A percentile compares a stretch with the other conserved stretches of the same genome.
Conservation (phyloP, 2,888 invertebrate species). For the Leptopterna dolabrata region DNA sequence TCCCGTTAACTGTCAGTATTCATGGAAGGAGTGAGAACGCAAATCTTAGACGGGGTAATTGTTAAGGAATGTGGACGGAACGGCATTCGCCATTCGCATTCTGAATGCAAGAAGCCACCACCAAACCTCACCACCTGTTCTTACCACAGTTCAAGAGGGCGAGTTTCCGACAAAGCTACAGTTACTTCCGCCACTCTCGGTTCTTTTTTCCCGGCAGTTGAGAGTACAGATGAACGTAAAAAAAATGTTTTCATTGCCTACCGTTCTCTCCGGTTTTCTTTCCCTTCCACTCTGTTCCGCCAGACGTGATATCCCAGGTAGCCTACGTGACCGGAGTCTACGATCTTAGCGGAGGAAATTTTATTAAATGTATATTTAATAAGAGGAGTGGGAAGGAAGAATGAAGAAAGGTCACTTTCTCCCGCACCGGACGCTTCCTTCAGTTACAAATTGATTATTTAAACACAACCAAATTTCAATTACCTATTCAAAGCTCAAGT, state of each 20-base stretch:
- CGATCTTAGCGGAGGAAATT: neutral
- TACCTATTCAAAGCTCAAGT: too few species aligned
- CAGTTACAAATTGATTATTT: neutral
- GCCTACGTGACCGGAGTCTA: constrained; percentile 1
- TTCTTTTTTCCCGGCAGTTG: neutral
- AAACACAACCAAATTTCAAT: neutral
- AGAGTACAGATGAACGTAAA: neutral
- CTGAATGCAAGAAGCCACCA: neutral
- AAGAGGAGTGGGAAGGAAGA: neutral
- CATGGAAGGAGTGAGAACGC: too few species aligned
- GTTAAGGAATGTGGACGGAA: neutral
- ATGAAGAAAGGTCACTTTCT: neutral
- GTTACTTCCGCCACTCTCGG: neutral
- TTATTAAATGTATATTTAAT: constrained; percentile 38
- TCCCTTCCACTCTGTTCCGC: neutral
- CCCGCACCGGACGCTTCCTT: neutral
- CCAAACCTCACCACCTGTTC: neutral
- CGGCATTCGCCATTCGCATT: neutral
- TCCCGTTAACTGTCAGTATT: too few species aligned
- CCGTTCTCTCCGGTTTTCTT: neutral
- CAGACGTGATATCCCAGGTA: constrained; percentile 28
- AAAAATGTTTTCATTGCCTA: constrained; percentile 25
- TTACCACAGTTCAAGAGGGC: neutral
- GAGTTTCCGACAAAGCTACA: neutral
- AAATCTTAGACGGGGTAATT: too few species aligned